Percentiles rank a stretch among this genome's conserved stretches.
Evolutionary conservation across 2,888 invertebrate species (phyloP).

Genomic region (Stenchaetothrips biformis): DNA sequence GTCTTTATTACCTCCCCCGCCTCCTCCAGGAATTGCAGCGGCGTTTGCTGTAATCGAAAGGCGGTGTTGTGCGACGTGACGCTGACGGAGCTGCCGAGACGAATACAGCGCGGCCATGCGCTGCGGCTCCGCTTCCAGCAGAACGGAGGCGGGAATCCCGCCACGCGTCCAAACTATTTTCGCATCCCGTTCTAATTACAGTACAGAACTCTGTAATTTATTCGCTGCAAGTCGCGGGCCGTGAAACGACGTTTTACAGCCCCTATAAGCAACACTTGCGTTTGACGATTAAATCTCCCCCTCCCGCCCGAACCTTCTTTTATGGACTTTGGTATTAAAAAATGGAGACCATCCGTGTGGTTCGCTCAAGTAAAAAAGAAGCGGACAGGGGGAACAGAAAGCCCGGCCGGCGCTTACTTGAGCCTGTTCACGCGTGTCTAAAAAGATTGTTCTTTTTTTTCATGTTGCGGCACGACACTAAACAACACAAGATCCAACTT

Average conservation of each 20-base stretch:
- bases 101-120: not conserved
- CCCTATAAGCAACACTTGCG: conserved; percentile 20
- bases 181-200: not conserved
- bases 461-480: too few relatives aligned
- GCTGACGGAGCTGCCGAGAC: not conserved
- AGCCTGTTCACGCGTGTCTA: too few relatives aligned
- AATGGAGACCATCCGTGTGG: not conserved
- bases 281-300: conserved; percentile 1
- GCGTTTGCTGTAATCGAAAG: not conserved
- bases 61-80: not conserved
- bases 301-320: not conserved
- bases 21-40: not conserved
- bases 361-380: too few relatives aligned
- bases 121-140: too few relatives aligned
- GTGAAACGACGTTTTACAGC: not conserved
- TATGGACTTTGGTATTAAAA: conserved; percentile 9
- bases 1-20: not conserved
- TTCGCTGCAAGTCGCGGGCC: not conserved
- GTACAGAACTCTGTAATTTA: not conserved
- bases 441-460: too few relatives aligned
- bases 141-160: too few relatives aligned
- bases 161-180: too few relatives aligned
- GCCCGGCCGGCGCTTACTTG: too few relatives aligned
- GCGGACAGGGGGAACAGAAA: too few relatives aligned
- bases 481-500: too few relatives aligned